phyloP scores from a whole-genome alignment of 2,797 vertebrate species.

The Anomalospiza imberbis region DNA sequence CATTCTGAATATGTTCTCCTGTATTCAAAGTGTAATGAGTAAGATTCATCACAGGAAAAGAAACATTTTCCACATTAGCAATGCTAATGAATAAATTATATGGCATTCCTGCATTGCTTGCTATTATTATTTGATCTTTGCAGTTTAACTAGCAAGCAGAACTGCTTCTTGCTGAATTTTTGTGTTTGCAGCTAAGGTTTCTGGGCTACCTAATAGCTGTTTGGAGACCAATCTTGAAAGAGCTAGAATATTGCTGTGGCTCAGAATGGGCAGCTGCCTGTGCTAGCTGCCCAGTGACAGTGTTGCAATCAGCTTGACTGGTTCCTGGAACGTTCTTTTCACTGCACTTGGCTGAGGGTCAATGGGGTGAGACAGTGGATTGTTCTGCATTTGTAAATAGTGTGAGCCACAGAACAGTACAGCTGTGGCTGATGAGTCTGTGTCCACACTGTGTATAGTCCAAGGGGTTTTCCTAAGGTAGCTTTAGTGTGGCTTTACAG shows the following conservation, averaged over 20 bases:
- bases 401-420: neutral
- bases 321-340: neutral
- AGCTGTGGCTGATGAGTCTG: neutral
- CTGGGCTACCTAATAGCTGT: neutral
- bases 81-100: conserved; percentile 53
- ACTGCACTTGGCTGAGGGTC: neutral
- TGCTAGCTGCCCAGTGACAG: neutral
- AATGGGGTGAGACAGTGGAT: neutral
- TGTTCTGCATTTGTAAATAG: neutral
- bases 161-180: neutral
- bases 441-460: neutral
- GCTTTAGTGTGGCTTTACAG: neutral
- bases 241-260: neutral
- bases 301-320: neutral
- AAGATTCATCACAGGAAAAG: conserved; percentile 34
- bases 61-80: conserved; percentile 22
- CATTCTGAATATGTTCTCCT: conserved; percentile 19
- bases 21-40: conserved; percentile 41
- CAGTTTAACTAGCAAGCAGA: conserved; percentile 12
- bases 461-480: neutral
- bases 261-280: neutral
- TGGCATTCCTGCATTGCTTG: neutral
- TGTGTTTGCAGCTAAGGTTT: neutral
- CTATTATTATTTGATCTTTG: conserved; percentile 17
- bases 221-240: neutral